Conservation (phyloP, 2,113 vertebrate species). For the Halcyon malimbica region DNA sequence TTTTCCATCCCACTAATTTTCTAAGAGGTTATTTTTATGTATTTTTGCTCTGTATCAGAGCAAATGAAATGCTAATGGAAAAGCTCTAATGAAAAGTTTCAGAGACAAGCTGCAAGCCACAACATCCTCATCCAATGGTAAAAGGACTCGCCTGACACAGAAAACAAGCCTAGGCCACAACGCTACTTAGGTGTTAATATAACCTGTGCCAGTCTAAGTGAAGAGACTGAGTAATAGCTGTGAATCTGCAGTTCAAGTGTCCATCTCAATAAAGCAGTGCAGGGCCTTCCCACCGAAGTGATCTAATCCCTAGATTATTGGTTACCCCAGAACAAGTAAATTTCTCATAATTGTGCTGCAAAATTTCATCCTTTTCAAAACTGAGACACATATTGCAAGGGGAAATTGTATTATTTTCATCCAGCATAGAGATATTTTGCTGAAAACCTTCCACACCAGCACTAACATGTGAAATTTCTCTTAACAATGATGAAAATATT, state of each 20-base stretch:
- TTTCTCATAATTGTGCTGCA: neutral
- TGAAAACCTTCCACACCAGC: neutral
- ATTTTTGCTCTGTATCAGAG: neutral
- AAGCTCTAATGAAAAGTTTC: conserved; percentile 17
- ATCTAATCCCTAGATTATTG: neutral
- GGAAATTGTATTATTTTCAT: neutral
- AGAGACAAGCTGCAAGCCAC: neutral
- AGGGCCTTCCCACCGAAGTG: neutral
- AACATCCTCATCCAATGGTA: neutral
- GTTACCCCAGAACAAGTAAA: neutral
- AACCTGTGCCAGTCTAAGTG: neutral
- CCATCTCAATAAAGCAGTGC: neutral
- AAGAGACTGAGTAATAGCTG: neutral
- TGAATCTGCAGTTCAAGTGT: neutral
- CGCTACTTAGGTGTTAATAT: neutral
- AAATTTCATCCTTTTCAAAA: neutral
- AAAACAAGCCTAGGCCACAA: conserved; percentile 24
- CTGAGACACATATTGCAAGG: neutral
- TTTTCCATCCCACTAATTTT: neutral
- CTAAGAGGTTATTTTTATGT: neutral
- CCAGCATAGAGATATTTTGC: neutral
- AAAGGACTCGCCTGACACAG: neutral
- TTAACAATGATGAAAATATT: neutral
- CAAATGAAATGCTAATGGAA: neutral
- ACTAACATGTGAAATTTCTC: neutral